phyloP scores from a whole-genome alignment of 2,113 vertebrate genomes.

The Jaculus jaculus region DNA sequence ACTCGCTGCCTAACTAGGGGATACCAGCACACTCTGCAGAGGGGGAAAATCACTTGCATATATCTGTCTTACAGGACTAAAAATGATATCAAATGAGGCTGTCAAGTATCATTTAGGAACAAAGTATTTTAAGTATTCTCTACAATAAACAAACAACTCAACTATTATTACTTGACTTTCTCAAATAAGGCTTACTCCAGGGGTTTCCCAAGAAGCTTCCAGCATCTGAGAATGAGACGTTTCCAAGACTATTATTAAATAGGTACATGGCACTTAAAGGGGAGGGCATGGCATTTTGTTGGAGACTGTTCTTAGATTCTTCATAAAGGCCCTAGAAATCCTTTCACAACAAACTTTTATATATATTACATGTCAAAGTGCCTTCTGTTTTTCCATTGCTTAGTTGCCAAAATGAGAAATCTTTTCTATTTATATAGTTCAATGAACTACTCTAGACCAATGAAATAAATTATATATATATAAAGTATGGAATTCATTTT shows the following conservation, averaged over 20 bases:
- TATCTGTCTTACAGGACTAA: background rate
- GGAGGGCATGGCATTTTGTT: background rate
- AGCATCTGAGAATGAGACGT: background rate
- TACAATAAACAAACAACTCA: constrained; percentile 30
- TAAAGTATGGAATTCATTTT: constrained; percentile 66
- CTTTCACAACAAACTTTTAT: constrained; percentile 40
- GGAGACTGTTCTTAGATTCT: constrained; percentile 22
- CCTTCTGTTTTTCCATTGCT: background rate
- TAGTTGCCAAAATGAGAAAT: background rate
- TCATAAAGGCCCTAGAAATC: constrained; percentile 47
- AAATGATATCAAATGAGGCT: background rate
- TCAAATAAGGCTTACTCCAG: background rate
- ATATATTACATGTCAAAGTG: constrained; percentile 3
- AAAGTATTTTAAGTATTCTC: constrained; percentile 27
- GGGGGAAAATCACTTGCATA: background rate
- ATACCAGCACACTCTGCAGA: background rate
- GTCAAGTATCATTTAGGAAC: constrained; percentile 8
- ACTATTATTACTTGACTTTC: background rate
- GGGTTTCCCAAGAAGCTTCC: constrained; percentile 30
- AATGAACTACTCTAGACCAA: constrained; percentile 32
- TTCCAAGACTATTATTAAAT: constrained; percentile 33
- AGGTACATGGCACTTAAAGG: background rate
- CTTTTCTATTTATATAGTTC: constrained; percentile 50
- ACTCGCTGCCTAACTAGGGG: background rate
- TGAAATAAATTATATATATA: constrained; percentile 51